Evolutionary conservation across 2,113 vertebrate species (phyloP), one percentile per base, ranked within the genome.

Genomic region (Silurus glanis): DNA sequence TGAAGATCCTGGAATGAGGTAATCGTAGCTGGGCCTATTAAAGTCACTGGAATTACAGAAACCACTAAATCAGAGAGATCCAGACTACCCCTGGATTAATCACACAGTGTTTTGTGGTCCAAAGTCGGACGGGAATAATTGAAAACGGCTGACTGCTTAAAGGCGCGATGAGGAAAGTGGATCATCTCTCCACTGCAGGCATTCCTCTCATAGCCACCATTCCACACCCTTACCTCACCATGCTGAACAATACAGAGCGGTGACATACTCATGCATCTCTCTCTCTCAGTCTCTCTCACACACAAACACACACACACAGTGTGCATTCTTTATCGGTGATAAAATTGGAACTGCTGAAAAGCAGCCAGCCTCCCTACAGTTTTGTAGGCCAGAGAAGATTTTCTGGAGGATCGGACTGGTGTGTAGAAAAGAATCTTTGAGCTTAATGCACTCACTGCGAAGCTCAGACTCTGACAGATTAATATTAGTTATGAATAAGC

Each of bases 1-100:
- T 71, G 28, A 55, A 83, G 16, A 71, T 66, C n/a, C 64, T 83
- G 66, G 45, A 74, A 74, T 83, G 61, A 82, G 47, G 80, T 82
- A 51, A 82, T 53, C 61, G 66, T 59, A 74, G 51, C 67, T 59
- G 55, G 69, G 51, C 53, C 21, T 74, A 62, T 12, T 51, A 61
- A 76, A 76, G 56, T 13, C 83, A 21, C 2, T 55, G 51, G 12
- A 25, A 75, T 47, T 2, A 75, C 2, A 59, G 10, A 75, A 75
- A 51, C 37, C 19, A 61, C 2, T 62, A 75, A 84, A 84, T 61
- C 37, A 74, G 21, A 58, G 6, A 21, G 37, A 51, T 51, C 59
- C 71, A 84, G 69, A 62, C 83, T 62, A 62, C 69, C 28, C 25
- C 59, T 49, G 56, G 45, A 61, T 84, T 51, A 84, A 62, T 75